Evolutionary conservation across 2,888 invertebrate genomes (phyloP).

Genomic region (Pheosia tremula): DNA sequence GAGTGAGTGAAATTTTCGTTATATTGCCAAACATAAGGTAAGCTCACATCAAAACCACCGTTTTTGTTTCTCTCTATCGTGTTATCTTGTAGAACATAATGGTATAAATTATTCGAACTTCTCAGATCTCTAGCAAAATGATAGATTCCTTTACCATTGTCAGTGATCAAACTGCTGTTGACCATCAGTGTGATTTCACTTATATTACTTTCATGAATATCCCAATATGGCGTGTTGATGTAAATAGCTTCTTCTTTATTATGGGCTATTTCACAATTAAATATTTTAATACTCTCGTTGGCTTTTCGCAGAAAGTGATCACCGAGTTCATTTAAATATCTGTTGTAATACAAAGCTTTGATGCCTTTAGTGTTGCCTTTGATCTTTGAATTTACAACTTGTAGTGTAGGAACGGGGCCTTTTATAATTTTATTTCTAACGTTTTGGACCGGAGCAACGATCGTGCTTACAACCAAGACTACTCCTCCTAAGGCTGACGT

Average conservation of each 20-base stretch:
- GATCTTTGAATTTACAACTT: conserved; percentile 89
- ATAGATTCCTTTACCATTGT: conserved; percentile 94
- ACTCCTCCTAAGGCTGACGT: conserved; percentile 91
- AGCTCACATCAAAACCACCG: conserved; percentile 94
- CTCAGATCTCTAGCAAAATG: conserved; percentile 97
- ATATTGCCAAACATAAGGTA: conserved; percentile 98
- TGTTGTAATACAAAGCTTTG: conserved; percentile 93
- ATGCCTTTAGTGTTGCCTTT: conserved; percentile 92
- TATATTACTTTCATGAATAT: conserved; percentile 92
- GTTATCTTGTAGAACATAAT: conserved; percentile 95
- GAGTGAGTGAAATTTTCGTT: conserved; percentile 97
- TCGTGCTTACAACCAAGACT: conserved; percentile 90
- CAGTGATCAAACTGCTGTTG: conserved; percentile 92
- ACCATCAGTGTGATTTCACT: conserved; percentile 96
- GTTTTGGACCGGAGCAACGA: conserved; percentile 89
- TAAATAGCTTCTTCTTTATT: conserved; percentile 92
- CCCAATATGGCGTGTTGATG: conserved; percentile 93
- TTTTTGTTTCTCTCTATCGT: conserved; percentile 93
- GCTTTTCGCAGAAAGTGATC: conserved; percentile 94
- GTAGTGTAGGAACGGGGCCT: conserved; percentile 91
- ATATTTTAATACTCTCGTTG: conserved; percentile 93
- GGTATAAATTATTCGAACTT: conserved; percentile 98
- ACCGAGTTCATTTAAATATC: conserved; percentile 93
- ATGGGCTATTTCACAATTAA: conserved; percentile 92
- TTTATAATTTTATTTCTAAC: conserved; percentile 89